These are phyloP conservation scores for Drosophila tani DNA, from an alignment of 1,140 invertebrate species.

Conservation along the genomic window DNA sequence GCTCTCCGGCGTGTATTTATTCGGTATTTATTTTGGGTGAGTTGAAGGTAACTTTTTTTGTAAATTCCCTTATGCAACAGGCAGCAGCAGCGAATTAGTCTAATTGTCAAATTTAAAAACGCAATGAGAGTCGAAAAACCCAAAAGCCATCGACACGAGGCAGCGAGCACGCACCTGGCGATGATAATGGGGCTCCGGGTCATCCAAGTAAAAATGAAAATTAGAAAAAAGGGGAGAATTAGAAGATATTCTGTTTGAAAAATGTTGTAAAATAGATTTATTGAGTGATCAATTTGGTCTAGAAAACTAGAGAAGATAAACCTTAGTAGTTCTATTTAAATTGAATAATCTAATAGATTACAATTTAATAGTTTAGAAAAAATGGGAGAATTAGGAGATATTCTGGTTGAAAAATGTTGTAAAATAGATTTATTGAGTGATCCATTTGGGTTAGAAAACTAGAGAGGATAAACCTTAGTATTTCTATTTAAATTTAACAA, in stretches of 20 bases:
- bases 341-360: no score
- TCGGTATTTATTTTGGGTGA: conserved; percentile 47
- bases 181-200: conserved; percentile 55
- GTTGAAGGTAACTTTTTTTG: conserved; percentile 14
- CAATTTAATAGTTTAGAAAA: no score
- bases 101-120: conserved; percentile 77
- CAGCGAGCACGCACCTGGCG: conserved; percentile 71
- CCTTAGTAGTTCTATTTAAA: no score
- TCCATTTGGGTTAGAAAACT: no score
- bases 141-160: conserved; percentile 50
- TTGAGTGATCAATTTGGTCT: no score
- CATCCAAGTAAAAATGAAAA: conserved; percentile 8
- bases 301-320: no score
- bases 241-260: neutral
- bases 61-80: conserved; percentile 47
- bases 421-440: no score
- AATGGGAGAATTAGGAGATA: no score
- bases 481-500: no score
- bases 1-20: conserved; percentile 29
- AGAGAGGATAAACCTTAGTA: no score
- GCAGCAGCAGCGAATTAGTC: conserved; percentile 61
- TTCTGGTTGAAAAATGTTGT: no score
- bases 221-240: neutral
- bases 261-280: neutral
- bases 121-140: conserved; percentile 42